phyloP scores from a whole-genome alignment of 2,113 vertebrate species.

The Limanda limanda region DNA sequence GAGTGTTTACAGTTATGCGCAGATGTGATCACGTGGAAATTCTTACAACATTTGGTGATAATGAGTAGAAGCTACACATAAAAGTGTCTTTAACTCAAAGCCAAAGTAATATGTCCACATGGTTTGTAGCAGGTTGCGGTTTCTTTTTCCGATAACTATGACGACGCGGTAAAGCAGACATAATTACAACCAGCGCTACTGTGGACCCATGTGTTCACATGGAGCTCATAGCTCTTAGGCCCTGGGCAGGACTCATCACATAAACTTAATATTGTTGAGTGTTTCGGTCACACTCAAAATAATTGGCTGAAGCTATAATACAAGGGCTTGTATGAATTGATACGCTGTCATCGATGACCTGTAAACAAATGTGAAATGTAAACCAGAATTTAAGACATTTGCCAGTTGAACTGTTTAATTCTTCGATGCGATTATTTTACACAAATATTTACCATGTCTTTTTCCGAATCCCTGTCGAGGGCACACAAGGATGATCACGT shows the following conservation, averaged over 20 bases:
- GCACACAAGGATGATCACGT: neutral
- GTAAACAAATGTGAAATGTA: conserved; percentile 15
- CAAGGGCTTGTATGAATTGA: neutral
- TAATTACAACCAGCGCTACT: conserved; percentile 42
- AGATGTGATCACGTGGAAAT: conserved; percentile 4
- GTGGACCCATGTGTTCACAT: neutral
- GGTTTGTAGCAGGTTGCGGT: conserved; percentile 21
- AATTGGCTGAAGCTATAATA: neutral
- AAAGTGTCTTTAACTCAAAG: conserved; percentile 11
- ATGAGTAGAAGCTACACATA: conserved; percentile 18
- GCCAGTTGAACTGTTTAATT: conserved; percentile 16
- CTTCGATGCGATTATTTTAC: conserved; percentile 16
- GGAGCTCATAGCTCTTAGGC: neutral
- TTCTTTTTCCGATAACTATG: conserved; percentile 30
- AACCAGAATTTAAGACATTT: conserved; percentile 12
- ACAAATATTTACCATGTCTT: conserved; percentile 34
- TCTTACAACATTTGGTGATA: conserved; percentile 8
- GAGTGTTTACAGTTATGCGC: conserved; percentile 18
- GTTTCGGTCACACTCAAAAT: conserved; percentile 5
- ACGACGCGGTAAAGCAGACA: neutral
- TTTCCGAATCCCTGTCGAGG: conserved; percentile 8
- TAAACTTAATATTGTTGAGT: neutral
- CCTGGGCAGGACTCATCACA: conserved; percentile 12
- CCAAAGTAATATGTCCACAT: neutral
- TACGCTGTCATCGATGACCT: neutral